phyloP scores from a whole-genome alignment of 2,113 vertebrate species.

The Laticauda colubrina region DNA sequence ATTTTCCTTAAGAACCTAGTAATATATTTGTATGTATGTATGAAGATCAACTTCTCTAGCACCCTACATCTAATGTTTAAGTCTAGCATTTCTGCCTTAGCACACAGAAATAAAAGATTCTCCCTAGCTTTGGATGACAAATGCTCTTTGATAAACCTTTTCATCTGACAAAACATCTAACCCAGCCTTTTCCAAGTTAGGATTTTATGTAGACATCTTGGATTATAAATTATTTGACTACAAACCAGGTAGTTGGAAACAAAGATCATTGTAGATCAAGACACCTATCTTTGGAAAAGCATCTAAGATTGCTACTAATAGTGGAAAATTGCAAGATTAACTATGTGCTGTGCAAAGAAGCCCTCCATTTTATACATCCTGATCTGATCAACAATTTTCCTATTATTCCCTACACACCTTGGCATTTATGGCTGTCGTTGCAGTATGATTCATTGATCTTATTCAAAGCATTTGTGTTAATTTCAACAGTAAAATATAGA shows the following conservation, averaged over 20 bases:
- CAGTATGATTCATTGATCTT: not conserved
- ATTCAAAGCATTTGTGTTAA: not conserved
- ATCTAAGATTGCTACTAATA: not conserved
- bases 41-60: not conserved
- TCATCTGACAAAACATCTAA: not conserved
- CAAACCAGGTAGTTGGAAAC: not conserved
- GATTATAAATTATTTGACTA: not conserved
- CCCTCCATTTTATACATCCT: not conserved
- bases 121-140: not conserved
- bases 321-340: not conserved
- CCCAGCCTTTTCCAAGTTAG: not conserved
- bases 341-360: not conserved
- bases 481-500: not conserved
- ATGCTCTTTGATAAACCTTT: not conserved
- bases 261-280: not conserved
- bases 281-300: not conserved
- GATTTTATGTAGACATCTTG: not conserved
- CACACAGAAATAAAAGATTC: not conserved
- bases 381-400: not conserved
- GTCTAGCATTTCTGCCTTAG: not conserved
- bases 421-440: not conserved
- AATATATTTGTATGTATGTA: not conserved
- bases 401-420: not conserved
- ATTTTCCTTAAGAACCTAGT: not conserved
- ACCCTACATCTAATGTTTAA: not conserved